A percentile compares a stretch with the other conserved stretches of the same genome.
These are phyloP conservation scores for Salvelinus namaycush DNA, from an alignment of 2,113 vertebrate genomes.

Conservation along the genomic window DNA sequence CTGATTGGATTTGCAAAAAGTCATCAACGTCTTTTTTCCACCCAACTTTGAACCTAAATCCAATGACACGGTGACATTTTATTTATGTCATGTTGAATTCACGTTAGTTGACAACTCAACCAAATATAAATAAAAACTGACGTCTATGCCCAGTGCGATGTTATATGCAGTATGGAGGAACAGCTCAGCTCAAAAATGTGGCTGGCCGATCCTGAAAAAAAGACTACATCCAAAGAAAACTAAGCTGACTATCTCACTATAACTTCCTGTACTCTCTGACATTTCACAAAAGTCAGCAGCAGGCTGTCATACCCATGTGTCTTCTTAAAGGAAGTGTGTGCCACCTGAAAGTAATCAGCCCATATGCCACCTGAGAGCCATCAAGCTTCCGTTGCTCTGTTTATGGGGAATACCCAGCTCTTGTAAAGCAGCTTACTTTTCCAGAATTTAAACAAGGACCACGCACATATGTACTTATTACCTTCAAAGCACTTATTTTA, in stretches of 20 bases:
- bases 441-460: background rate
- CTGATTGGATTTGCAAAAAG: too few species aligned
- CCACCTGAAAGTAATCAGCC: constrained; percentile 46
- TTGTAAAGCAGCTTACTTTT: constrained; percentile 11
- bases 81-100: too few species aligned
- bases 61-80: too few species aligned
- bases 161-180: too few species aligned
- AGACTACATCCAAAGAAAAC: too few species aligned
- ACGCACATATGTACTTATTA: background rate
- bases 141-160: too few species aligned
- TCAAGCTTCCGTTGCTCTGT: background rate
- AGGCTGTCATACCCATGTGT: constrained; percentile 11
- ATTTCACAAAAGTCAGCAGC: constrained; percentile 30
- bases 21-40: too few species aligned
- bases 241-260: background rate
- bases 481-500: background rate
- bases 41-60: too few species aligned
- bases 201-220: too few species aligned
- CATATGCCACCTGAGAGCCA: background rate
- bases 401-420: constrained; percentile 39
- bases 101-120: too few species aligned
- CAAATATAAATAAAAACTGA: too few species aligned
- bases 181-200: too few species aligned
- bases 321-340: constrained; percentile 3
- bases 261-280: background rate